Evolutionary conservation across 2,797 vertebrate genomes (phyloP).

Genomic region (Salmo trutta): DNA sequence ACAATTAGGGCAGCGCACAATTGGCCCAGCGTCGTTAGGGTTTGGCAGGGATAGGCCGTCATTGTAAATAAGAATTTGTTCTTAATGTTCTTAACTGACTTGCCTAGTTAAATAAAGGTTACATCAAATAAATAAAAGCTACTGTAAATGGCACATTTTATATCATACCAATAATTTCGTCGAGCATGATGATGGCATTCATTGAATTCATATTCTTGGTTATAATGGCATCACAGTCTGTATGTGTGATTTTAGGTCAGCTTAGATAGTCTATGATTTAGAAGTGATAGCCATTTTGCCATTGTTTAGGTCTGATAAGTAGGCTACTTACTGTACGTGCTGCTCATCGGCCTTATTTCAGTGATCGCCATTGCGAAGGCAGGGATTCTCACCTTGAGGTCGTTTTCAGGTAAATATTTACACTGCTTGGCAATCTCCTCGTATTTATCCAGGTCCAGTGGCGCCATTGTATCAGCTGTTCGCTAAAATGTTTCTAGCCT

Average conservation of each 20-base stretch:
- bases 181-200: not conserved
- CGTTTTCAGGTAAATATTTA: constrained; percentile 94
- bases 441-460: constrained; percentile 91
- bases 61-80: no score
- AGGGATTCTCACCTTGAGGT: constrained; percentile 83
- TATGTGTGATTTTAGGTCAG: not conserved
- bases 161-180: not conserved
- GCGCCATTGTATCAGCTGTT: constrained; percentile 81
- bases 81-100: no score
- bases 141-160: not conserved
- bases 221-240: not conserved
- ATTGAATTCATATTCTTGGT: no score
- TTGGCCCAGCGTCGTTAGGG: no score
- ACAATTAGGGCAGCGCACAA: no score
- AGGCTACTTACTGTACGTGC: not conserved
- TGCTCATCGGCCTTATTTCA: not conserved
- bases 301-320: not conserved
- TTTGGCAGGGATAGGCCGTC: no score
- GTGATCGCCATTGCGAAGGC: not conserved
- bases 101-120: no score
- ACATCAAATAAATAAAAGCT: no score
- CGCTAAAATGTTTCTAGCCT: not conserved
- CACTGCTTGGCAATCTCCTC: constrained; percentile 93
- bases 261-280: not conserved
- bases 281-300: not conserved